Conservation (phyloP, 2,797 vertebrate genomes). For the Sebastes hopkinsi region DNA sequence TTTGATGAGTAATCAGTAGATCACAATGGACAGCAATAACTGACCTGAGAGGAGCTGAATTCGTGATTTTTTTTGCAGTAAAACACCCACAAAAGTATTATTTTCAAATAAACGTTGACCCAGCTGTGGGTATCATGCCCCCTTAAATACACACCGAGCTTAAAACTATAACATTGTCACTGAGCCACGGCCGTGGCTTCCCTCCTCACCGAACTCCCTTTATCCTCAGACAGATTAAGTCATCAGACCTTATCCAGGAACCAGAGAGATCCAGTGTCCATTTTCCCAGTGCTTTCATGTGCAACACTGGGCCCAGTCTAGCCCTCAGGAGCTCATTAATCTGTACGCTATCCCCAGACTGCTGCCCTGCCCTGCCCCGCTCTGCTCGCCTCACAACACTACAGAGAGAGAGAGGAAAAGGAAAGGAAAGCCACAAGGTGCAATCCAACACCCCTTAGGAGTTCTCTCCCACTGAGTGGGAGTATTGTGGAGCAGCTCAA, state of each 20-base stretch:
- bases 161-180: constrained; percentile 16
- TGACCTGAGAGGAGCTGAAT: neutral
- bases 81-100: neutral
- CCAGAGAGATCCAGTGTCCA: constrained; percentile 55
- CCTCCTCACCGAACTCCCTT: constrained; percentile 8
- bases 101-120: constrained; percentile 3
- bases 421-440: constrained; percentile 52
- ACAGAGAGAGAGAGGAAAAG: constrained; percentile 6
- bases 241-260: constrained; percentile 55
- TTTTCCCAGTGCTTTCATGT: constrained; percentile 64
- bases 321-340: constrained; percentile 63
- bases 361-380: constrained; percentile 1
- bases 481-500: constrained; percentile 58
- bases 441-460: constrained; percentile 57
- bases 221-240: constrained; percentile 59
- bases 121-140: neutral
- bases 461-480: constrained; percentile 56
- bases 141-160: constrained; percentile 12
- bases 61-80: neutral
- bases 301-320: constrained; percentile 51
- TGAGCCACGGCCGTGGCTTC: constrained; percentile 1
- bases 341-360: constrained; percentile 21
- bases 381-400: constrained; percentile 25
- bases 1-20: neutral
- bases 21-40: neutral